Base-by-base conservation (phyloP, 2,888 invertebrate species). In the Parelbella ahira region DNA sequence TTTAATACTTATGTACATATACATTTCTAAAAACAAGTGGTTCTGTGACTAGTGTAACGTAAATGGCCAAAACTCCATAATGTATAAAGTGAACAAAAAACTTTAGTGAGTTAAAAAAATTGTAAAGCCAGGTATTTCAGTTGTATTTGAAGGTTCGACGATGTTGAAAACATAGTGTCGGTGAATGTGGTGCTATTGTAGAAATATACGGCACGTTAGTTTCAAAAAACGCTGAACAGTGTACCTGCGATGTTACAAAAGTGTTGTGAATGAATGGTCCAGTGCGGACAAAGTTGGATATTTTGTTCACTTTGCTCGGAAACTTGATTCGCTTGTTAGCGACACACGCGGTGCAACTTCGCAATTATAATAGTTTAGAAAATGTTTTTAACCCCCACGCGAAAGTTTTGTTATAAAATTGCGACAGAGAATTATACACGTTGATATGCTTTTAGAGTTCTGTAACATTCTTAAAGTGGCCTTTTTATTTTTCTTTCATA, bases 291-390 rank as follows among this genome's bases (percentile, higher is more conserved):
- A 69, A 73, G 60, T 63, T 63, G 44, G 20, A 10, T 27, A 20
- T 50, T 49, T 56, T 54, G 53, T 58, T 67, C 60, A 67, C 67
- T 70, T 75, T 69, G 62, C 54, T 62, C 68, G 68, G 64, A 57
- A 63, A 68, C 62, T 68, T 69, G 68, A 67, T 69, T 68, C 60
- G 58, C 59, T 58, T 60, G 62, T 60, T 60, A 54, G 51, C 51
- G 51, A 51, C 57, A 50, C 46, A 48, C 38, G 47, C 48, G 51
- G 56, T 58, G 61, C 60, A 63, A 62, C 62, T 58, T 56, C 57
- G 12, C 24, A 25, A 56, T 60, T 55, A 63, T 53, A 59, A 56
- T 63, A 63, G 60, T 51, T 60, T 58, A 63, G n/a, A n/a, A 59
- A 65, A 54, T 58, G 60, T 34, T 36, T 38, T 38, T 20, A 47